Evolutionary conservation across 1,140 invertebrate species (phyloP).

Genomic region (Solen grandis): DNA sequence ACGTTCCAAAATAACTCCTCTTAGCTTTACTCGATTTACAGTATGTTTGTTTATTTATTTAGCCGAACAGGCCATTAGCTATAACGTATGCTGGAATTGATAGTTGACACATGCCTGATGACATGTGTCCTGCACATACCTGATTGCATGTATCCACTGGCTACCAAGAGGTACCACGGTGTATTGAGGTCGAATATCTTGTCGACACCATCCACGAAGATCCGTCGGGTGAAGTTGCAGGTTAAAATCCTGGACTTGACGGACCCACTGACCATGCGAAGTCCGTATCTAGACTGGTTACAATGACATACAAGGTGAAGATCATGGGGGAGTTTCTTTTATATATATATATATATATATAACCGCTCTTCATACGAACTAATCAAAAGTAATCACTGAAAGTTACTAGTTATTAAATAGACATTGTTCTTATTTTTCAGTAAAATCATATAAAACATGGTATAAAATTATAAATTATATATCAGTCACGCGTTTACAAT

Average conservation of each 20-base stretch:
- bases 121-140: constrained; percentile 27
- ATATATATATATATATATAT: neutral
- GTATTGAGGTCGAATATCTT: constrained; percentile 26
- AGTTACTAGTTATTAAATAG: neutral
- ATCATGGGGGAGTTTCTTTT: neutral
- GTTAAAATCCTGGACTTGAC: neutral
- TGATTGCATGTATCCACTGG: constrained; percentile 10
- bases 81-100: no score
- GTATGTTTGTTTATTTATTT: no score
- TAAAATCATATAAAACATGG: neutral
- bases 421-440: neutral
- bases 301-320: neutral
- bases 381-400: neutral
- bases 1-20: no score
- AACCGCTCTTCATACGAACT: neutral
- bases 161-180: constrained; percentile 32
- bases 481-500: no score
- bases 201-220: neutral
- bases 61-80: no score
- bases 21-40: no score
- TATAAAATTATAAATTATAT: no score
- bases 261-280: constrained; percentile 7
- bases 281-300: constrained; percentile 8
- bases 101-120: no score
- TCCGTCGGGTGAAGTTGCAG: constrained; percentile 31